Evolutionary conservation across 1,140 invertebrate genomes (phyloP), one percentile per base, ranked within the genome.

Genomic region (Eciton burchellii): DNA sequence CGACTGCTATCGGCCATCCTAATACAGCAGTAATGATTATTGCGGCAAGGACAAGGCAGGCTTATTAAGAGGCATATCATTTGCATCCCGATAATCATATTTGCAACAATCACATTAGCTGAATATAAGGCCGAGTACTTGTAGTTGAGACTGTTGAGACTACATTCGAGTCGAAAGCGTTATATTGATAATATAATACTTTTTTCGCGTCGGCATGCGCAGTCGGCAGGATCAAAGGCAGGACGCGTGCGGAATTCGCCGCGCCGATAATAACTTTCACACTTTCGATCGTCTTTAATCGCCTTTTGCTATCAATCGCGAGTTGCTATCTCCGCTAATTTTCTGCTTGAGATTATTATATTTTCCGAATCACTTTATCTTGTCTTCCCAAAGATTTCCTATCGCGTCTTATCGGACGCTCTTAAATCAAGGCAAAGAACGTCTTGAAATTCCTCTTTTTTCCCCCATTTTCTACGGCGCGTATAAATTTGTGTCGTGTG

Each of bases 221-320:
- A 19, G 26, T 19, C 3, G n/a, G 3, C 1, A 47, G 24, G 0
- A 73, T 59, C 54, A 73, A 43, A 57, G n/a, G n/a, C n/a, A n/a
- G 56, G 24, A 60, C n/a, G 21, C 12, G 56, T 11, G 16, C 6
- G 59, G 29, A 66, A 68, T 77, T 77, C 24, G 8, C n/a, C n/a
- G 2, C 11, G n/a, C 24, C 24, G 5, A 68, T 77, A 3, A 16
- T 29, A 68, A 54, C n/a, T 77, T 77, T 68, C 49, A 66, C 35
- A 52, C 49, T 41, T 77, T 1, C 24, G 4, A 74, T 47, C 35
- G 24, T 49, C 26, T 47, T 14, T 16, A 24, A 16, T 56, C 3
- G 35, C 8, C 19, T 24, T 62, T 26, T 43, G 35, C 16, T 43
- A 16, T 35, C 26, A 6, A n/a, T 77, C 16, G 0, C 47, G 1